Conservation (phyloP, 2,113 vertebrate species). For the Crotalus helleri region DNA sequence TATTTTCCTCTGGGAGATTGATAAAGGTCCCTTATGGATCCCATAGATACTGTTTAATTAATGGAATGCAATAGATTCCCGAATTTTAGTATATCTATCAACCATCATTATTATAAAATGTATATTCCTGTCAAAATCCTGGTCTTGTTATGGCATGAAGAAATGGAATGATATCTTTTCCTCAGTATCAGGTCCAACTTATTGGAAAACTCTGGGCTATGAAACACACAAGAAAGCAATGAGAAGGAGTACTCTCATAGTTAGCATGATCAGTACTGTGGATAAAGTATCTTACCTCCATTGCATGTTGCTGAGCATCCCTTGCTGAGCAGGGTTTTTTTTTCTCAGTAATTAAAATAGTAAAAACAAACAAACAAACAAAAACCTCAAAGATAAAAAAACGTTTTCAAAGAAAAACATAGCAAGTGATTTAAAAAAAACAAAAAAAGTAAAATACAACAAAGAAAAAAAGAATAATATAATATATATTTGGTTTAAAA, state of each 20-base stretch:
- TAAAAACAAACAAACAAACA: no score
- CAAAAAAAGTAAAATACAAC: no score
- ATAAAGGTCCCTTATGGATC: neutral
- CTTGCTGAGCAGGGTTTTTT: neutral
- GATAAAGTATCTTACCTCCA: neutral
- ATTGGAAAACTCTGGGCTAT: neutral
- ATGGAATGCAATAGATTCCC: neutral
- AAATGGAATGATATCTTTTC: neutral
- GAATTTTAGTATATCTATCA: neutral
- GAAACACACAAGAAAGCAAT: neutral
- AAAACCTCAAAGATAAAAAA: no score
- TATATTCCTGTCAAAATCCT: neutral
- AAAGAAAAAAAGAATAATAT: no score
- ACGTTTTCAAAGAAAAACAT: no score
- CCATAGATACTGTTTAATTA: neutral
- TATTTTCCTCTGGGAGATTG: neutral
- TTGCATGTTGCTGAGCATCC: neutral
- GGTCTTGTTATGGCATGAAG: neutral
- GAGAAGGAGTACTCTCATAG: neutral
- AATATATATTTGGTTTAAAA: no score
- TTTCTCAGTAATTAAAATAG: no score
- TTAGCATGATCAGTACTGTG: neutral
- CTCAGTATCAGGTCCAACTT: neutral
- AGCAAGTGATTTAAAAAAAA: no score
- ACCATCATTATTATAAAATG: neutral